Percentiles rank a stretch among this genome's conserved stretches.
phyloP scores from a whole-genome alignment of 2,797 vertebrate species.

The Enteromius unitaeniatus region DNA sequence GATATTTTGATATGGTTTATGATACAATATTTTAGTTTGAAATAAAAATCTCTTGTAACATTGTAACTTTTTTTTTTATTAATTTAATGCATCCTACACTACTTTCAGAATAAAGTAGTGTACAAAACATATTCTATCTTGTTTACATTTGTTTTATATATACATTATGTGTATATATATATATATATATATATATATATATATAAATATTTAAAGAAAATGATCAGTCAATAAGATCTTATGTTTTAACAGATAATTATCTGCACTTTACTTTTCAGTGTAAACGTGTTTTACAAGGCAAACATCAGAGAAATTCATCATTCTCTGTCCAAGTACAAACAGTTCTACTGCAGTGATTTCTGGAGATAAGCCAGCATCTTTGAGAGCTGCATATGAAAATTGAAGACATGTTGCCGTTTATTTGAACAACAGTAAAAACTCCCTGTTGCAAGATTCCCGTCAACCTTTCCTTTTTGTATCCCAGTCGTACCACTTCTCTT shows the following conservation, averaged over 20 bases:
- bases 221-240: background rate
- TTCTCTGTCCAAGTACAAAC: background rate
- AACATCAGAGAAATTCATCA: background rate
- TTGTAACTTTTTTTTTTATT: background rate
- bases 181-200: no score
- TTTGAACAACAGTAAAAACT: slow-evolving; percentile 2
- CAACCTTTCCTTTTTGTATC: background rate
- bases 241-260: background rate
- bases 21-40: background rate
- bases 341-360: background rate
- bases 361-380: background rate
- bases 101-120: background rate
- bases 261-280: no score
- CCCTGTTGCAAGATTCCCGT: background rate
- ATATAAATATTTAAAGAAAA: background rate
- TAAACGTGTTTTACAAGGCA: background rate
- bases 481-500: background rate
- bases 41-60: background rate
- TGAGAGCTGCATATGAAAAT: background rate
- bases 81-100: background rate
- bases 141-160: background rate
- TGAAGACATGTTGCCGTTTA: background rate
- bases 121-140: background rate
- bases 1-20: background rate
- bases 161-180: no score